A percentile compares a stretch with the other conserved stretches of the same genome.
phyloP scores from a whole-genome alignment of 2,113 vertebrate species.

The Caranx ignobilis region DNA sequence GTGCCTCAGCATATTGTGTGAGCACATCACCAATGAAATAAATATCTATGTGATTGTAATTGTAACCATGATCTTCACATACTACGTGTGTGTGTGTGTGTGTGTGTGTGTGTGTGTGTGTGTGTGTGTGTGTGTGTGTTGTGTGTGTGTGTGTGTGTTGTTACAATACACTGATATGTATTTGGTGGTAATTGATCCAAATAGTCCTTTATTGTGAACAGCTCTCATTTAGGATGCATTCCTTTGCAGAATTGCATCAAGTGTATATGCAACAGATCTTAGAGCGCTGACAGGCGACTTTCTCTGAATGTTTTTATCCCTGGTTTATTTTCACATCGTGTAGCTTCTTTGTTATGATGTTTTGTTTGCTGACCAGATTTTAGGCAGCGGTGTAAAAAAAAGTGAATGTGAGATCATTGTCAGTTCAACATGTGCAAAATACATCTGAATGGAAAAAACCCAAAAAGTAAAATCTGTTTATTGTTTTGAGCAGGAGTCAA shows the following conservation, averaged over 20 bases:
- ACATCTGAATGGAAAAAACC: slow-evolving; percentile 58
- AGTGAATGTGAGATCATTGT: slow-evolving; percentile 1
- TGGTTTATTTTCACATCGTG: slow-evolving; percentile 1
- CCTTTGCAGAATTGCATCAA: neutral
- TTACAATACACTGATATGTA: neutral
- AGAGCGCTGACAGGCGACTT: neutral
- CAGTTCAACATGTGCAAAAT: slow-evolving; percentile 69
- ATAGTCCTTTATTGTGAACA: neutral
- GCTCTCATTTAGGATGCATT: neutral
- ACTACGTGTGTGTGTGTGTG: too few species aligned
- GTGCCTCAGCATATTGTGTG: neutral
- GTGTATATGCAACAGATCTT: too few species aligned
- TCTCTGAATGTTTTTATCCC: neutral
- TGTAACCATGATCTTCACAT: neutral
- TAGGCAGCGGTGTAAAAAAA: slow-evolving; percentile 3
- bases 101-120: too few species aligned
- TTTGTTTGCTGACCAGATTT: neutral
- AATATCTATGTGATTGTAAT: neutral
- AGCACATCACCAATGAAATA: too few species aligned
- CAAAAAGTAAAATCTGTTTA: slow-evolving; percentile 73
- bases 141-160: too few species aligned
- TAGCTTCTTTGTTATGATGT: slow-evolving; percentile 7
- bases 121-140: too few species aligned
- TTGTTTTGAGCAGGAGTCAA: slow-evolving; percentile 84
- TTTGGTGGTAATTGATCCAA: neutral